Evolutionary conservation across 2,888 invertebrate species (phyloP).

Genomic region (Hetaerina titia): DNA sequence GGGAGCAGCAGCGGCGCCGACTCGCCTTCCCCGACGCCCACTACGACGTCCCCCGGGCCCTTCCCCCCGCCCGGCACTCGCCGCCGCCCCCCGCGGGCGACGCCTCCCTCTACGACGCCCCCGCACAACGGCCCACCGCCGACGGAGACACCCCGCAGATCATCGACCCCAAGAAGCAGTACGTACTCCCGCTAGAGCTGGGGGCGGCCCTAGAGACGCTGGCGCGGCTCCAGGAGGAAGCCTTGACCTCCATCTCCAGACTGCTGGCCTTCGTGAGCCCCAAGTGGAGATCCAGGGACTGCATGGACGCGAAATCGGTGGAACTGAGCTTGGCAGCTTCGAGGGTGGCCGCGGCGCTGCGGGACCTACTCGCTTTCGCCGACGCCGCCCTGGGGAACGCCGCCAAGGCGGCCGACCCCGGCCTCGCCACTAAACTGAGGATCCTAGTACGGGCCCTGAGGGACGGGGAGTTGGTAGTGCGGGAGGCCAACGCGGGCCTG

Average conservation of each 20-base stretch:
- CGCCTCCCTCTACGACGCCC: constrained; percentile 76
- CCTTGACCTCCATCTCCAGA: constrained; percentile 89
- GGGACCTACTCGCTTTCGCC: constrained; percentile 93
- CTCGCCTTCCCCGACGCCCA: constrained; percentile 82
- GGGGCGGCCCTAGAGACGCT: constrained; percentile 87
- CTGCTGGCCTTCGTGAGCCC: constrained; percentile 86
- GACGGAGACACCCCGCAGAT: constrained; percentile 70
- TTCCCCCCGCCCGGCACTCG: background rate
- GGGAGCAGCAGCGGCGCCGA: background rate
- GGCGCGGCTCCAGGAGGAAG: constrained; percentile 87
- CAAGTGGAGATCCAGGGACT: constrained; percentile 89
- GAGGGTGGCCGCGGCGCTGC: constrained; percentile 87
- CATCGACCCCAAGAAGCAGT: constrained; percentile 54
- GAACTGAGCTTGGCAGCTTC: constrained; percentile 91
- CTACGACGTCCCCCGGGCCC: constrained; percentile 82
- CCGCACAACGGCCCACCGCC: constrained; percentile 72
- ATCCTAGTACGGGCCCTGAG: constrained; percentile 89
- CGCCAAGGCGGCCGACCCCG: constrained; percentile 89
- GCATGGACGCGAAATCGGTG: constrained; percentile 87
- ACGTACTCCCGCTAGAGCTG: constrained; percentile 83
- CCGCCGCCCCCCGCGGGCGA: constrained; percentile 43
- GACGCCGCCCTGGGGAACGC: constrained; percentile 94
- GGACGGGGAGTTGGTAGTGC: constrained; percentile 89
- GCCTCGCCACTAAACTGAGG: constrained; percentile 85
- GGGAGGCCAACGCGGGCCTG: constrained; percentile 86